Evolutionary conservation across 1,140 invertebrate species (phyloP).

Genomic region (Paraescarpia echinospica): DNA sequence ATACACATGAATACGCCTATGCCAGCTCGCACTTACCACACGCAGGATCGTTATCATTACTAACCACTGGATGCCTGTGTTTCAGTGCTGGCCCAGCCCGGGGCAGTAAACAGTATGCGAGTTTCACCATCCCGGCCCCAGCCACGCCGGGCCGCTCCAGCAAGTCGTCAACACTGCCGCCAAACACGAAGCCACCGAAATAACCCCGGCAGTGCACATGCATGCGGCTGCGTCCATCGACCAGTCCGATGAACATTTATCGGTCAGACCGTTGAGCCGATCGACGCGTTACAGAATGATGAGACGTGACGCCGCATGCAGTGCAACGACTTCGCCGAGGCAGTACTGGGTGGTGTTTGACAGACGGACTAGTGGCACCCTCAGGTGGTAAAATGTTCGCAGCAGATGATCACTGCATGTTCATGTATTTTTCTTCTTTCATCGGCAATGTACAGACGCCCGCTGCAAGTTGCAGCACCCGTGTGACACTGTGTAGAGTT

Average conservation of each 20-base stretch:
- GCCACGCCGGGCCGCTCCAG: constrained; percentile 28
- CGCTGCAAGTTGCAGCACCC: not conserved
- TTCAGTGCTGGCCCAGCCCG: constrained; percentile 37
- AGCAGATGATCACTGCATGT: not conserved
- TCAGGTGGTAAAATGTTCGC: not conserved
- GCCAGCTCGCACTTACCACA: no score
- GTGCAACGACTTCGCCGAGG: not conserved
- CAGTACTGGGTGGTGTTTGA: not conserved
- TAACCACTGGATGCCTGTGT: not conserved
- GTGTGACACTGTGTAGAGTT: not conserved
- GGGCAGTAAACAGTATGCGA: constrained; percentile 28
- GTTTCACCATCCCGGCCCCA: constrained; percentile 28
- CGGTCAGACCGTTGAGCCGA: not conserved
- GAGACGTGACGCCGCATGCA: not conserved
- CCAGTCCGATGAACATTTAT: not conserved
- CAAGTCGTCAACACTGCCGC: constrained; percentile 36
- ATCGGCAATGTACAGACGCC: not conserved
- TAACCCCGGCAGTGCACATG: constrained; percentile 9
- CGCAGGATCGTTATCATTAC: no score
- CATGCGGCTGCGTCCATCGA: not conserved
- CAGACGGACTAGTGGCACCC: not conserved
- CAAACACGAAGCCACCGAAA: constrained; percentile 26
- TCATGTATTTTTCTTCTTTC: constrained; percentile 1
- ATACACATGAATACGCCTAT: no score
- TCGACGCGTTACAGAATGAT: not conserved